Evolutionary conservation across 2,888 invertebrate genomes (phyloP), one percentile per base, ranked within the genome.

Genomic region (Oligia fasciuncula): DNA sequence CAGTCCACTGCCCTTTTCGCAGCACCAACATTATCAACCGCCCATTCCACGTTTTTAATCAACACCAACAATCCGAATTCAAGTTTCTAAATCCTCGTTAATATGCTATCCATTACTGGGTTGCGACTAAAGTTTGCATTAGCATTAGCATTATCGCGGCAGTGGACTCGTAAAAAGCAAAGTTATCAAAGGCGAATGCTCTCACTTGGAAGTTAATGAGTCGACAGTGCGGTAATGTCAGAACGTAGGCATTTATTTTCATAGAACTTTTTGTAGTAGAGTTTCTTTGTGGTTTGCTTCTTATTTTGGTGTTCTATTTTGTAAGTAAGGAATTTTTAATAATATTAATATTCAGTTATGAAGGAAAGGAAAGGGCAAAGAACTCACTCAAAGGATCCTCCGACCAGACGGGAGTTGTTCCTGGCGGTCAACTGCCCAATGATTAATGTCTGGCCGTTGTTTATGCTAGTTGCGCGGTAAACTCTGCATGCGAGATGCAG

Each of bases 151-250:
- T 90, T 88, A 90, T 87, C 87, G 85, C 79, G 81, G 83, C 87
- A 90, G 89, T 88, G 87, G 85, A 86, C 87, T 91, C 93, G 90
- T 94, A 94, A 95, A 94, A 95, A 93, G 91, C 88, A 88, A 93
- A 94, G 93, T 94, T 95, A 95, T 95, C 94, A 94, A 93, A 93
- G 91, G 89, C 87, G 91, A 90, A 93, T 91, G 92, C 92, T 92
- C 92, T 93, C 91, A 91, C 92, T 91, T 91, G 91, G 88, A 93
- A 95, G 94, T 94, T 95, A 95, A 95, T 95, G 95, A 95, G 94
- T 91, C 93, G 93, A 92, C 93, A 91, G 91, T 87, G 91, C 90
- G 89, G 92, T 91, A 94, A 95, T 95, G 94, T 93, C 92, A 88
- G 88, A 87, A 85, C 82, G 84, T 84, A 89, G 81, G 87, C 86